Base-by-base conservation (phyloP, 2,113 vertebrate genomes). In the Anoplopoma fimbria region DNA sequence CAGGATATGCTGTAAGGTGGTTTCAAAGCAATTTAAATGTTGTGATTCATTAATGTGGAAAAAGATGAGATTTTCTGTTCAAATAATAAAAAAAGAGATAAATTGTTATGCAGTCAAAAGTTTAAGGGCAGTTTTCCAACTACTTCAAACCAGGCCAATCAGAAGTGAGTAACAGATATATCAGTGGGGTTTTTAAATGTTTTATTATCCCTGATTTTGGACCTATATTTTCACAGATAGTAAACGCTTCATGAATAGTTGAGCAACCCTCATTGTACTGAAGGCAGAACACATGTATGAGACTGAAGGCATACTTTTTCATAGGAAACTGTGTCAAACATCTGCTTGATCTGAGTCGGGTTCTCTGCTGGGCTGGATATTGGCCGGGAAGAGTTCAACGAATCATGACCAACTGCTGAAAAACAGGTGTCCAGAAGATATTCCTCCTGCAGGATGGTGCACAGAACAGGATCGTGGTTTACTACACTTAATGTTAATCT, bases 281-380 rank as follows among this genome's bases (percentile, higher is more conserved):
- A 47, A 49, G 40, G 13, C 19, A 38, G 10, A 61, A 33, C 6
- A 70, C 31, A 36, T 36, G 40, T 36, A 23, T 21, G 25, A 17
- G 25, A 69, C 3, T 36, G 36, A 60, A 73, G 19, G 15, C 69
- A 38, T 81, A 96, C 95, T 89, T 96, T 96, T n/a, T 96, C 84
- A 90, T 96, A 96, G 51, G 95, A 96, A 64, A 96, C 91, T 12
- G 94, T 92, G 88, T 96, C 95, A 90, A 96, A 96, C 95, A 96
- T 96, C 85, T 96, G 93, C 65, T 93, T 82, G 77, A 96, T 96
- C 84, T 96, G 95, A 58, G 94, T 95, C 60, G 95, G 94, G 83
- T 88, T 95, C 79, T 96, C 95, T 33, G 95, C 95, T 36, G 91
- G 80, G 69, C 93, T 93, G 53, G 94, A 95, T 70, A 96, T 94